Percentiles rank a stretch among this genome's conserved stretches.
phyloP scores from a whole-genome alignment of 2,113 vertebrate genomes.

The Triplophysa rosa region DNA sequence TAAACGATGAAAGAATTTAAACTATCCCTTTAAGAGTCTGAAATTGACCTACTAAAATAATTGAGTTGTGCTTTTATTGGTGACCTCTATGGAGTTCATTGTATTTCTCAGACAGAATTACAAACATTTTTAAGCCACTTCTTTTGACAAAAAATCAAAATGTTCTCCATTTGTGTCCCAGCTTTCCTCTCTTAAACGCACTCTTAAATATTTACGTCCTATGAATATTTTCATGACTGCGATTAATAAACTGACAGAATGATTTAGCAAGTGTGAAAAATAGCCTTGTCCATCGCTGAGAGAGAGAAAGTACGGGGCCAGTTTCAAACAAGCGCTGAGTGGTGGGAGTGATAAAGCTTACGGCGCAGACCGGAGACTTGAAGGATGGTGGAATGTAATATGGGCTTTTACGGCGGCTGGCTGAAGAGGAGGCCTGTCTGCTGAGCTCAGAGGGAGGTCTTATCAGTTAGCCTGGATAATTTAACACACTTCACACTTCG shows the following conservation, averaged over 20 bases:
- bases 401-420: slow-evolving; percentile 55
- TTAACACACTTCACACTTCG: slow-evolving; percentile 56
- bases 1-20: too few relatives aligned
- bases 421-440: slow-evolving; percentile 44
- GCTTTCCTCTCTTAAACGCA: background rate
- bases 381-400: slow-evolving; percentile 46
- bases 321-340: slow-evolving; percentile 33
- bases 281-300: slow-evolving; percentile 12
- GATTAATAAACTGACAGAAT: slow-evolving; percentile 39
- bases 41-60: too few relatives aligned
- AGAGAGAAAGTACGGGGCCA: slow-evolving; percentile 24
- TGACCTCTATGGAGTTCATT: background rate
- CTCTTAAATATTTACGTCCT: background rate
- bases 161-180: background rate
- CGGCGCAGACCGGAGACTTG: slow-evolving; percentile 29
- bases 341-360: slow-evolving; percentile 34
- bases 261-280: slow-evolving; percentile 32
- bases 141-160: background rate
- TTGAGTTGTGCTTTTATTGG: background rate
- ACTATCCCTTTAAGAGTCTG: too few relatives aligned
- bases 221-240: slow-evolving; percentile 37
- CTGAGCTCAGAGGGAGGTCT: slow-evolving; percentile 42
- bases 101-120: background rate
- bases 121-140: background rate
- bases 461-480: slow-evolving; percentile 58